Evolutionary conservation across 2,888 invertebrate species (phyloP), one percentile per base, ranked within the genome.

Genomic region (Drosophila meridionalis): DNA sequence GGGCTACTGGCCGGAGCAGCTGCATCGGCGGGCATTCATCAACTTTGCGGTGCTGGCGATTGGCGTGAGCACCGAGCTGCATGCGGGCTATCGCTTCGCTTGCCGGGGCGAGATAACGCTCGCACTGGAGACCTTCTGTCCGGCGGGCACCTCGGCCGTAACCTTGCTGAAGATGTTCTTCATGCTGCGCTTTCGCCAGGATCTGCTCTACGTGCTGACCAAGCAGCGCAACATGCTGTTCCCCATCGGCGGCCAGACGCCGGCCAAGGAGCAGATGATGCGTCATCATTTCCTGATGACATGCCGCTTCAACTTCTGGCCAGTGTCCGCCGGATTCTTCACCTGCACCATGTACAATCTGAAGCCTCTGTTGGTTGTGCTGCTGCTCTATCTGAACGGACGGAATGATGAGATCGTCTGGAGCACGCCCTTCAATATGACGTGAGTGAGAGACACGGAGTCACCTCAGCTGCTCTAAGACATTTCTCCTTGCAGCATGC

Each of bases 341-440:
- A 91, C 91, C 5, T 62, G 74, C 64, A 79, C 77, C 52, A 63
- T 76, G 0, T 91, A 91, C 72, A 90, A 81, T 65, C 55, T 89
- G 58, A 91, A 83, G 50, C 91, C 91, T 0, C 9, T 91, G 8
- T 48, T 91, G 3, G 20, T 82, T 30, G 80, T 76, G 1, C 7
- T 82, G 45, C 36, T 91, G 8, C 69, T 81, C 12, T 73, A 75
- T 26, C 28, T 79, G 7, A 81, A 80, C 32, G 14, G 69, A 7
- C 65, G 66, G 0, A 40, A 20, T 7, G 67, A 79, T 0, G 60
- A 80, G 4, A 63, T 84, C 4, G 47, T 52, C 4, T 91, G 91
- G 91, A 36, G 20, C 2, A 80, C 74, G n/a, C 91, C 91, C 1
- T 91, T 88, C 59, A 90, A 91, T 62, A 91, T 91, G 92, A 91